phyloP scores from a whole-genome alignment of 2,113 vertebrate species.

The Pandion haliaetus region DNA sequence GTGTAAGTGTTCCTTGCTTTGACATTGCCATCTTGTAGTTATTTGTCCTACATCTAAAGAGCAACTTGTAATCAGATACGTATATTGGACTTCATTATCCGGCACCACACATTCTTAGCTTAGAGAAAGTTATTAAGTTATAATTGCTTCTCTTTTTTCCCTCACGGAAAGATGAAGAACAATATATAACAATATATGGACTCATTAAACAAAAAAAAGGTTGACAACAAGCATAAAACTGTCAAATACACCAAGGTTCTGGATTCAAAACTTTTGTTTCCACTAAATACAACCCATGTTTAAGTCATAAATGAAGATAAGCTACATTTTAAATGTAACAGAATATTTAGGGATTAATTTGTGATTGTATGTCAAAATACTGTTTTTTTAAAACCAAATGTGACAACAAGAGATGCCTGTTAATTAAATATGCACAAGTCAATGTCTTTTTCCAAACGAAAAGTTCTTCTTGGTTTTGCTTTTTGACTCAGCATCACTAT shows the following conservation, averaged over 20 bases:
- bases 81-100: constrained; percentile 58
- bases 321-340: not conserved
- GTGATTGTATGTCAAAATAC: not conserved
- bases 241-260: not conserved
- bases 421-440: not conserved
- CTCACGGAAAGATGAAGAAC: constrained; percentile 6
- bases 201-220: not conserved
- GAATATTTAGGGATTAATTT: not conserved
- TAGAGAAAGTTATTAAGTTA: constrained; percentile 30
- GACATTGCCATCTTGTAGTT: constrained; percentile 59
- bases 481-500: not conserved
- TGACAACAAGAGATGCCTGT: not conserved
- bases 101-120: constrained; percentile 31
- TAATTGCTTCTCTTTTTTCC: constrained; percentile 39
- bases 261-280: not conserved
- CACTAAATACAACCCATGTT: not conserved
- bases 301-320: not conserved
- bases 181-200: not conserved
- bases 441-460: not conserved
- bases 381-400: not conserved
- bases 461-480: not conserved
- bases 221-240: not conserved
- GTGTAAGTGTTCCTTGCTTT: constrained; percentile 52
- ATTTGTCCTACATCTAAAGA: constrained; percentile 63
- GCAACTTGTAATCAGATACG: constrained; percentile 48